Base-by-base conservation (phyloP, 2,888 invertebrate genomes). In the Hypsopygia costalis region DNA sequence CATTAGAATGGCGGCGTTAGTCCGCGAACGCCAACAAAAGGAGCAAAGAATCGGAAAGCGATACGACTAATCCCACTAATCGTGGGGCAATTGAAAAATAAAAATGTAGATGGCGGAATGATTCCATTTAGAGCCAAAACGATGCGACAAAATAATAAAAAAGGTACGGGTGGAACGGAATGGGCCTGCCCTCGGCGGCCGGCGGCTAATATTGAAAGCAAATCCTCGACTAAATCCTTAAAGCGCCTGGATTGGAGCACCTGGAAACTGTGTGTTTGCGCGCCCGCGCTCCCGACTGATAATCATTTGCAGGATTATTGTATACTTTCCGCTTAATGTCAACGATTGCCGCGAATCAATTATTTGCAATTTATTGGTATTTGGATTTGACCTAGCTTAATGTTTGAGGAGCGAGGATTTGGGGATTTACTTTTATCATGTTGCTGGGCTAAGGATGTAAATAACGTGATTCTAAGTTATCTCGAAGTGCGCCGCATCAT, bases 71-170 rank as follows among this genome's bases (percentile, higher is more conserved):
- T 89, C 88, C 87, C 75, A 86, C 83, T 89, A 89, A 89, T 89
- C 89, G 89, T 71, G 57, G 74, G 65, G 80, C 89, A 89, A 89
- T 89, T 89, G 89, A 89, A 89, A 89, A 89, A 89, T 89, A 89
- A 89, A 89, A 89, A 89, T 86, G 89, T 85, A 89, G 89, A 89
- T 87, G 81, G 85, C 79, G 71, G 81, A 88, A 87, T 88, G 80
- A 87, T 87, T 88, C 87, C 87, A 83, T 86, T 88, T 83, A 72
- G 85, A 79, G 79, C 81, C 86, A 82, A 86, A 88, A 88, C 88
- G 88, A 87, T 81, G 88, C 88, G 88, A 85, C 86, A 82, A 87
- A 88, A 88, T 88, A 88, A 87, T 85, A 88, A 88, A 88, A 86
- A 88, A 82, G 79, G 79, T 73, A 66, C 69, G 68, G 66, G 68